Conservation (phyloP, 2,113 vertebrate species). For the Dunckerocampus dactyliophorus region DNA sequence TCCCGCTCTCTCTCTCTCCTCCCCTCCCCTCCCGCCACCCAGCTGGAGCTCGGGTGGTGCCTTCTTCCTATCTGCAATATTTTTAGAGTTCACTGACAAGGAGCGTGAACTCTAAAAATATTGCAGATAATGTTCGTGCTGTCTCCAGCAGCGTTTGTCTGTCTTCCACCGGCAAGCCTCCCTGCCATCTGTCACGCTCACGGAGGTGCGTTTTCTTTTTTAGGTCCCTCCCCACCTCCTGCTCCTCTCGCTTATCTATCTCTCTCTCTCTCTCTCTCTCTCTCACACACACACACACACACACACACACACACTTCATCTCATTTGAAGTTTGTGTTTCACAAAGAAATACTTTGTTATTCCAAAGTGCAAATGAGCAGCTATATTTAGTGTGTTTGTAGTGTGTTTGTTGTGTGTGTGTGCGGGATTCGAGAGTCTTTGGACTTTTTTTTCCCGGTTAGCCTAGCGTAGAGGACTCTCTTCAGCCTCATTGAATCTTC, state of each 20-base stretch:
- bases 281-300: not conserved
- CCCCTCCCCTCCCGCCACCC: constrained; percentile 12
- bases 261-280: too few species aligned
- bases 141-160: constrained; percentile 58
- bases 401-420: constrained; percentile 26
- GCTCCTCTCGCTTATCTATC: not conserved
- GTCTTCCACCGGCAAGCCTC: constrained; percentile 43
- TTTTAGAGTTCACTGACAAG: constrained; percentile 59
- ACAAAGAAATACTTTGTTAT: constrained; percentile 31
- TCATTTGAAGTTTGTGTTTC: constrained; percentile 3
- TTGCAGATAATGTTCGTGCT: constrained; percentile 58
- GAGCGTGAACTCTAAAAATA: constrained; percentile 60
- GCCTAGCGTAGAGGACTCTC: not conserved
- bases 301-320: not conserved
- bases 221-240: constrained; percentile 9
- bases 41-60: constrained; percentile 14
- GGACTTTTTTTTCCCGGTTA: constrained; percentile 13
- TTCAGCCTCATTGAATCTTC: not conserved
- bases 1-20: constrained; percentile 13
- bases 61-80: constrained; percentile 53
- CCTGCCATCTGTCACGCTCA: constrained; percentile 53
- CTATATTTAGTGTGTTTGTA: constrained; percentile 45
- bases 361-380: constrained; percentile 46
- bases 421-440: constrained; percentile 12
- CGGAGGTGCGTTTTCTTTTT: constrained; percentile 35